phyloP scores from a whole-genome alignment of 2,888 invertebrate genomes.

The Orthosia gracilis region DNA sequence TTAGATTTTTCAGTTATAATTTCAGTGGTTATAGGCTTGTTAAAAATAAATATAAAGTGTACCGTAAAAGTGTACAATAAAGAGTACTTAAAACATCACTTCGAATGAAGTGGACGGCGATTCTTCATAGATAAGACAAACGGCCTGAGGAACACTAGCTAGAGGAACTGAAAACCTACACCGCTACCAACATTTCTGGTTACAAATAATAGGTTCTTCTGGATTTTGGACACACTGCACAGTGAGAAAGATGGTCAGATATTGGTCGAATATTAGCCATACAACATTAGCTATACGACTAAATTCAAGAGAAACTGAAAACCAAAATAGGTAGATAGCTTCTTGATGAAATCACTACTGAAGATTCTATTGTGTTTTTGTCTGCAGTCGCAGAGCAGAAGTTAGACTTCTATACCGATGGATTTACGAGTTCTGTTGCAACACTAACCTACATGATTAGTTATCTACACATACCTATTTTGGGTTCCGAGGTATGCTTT shows the following conservation, averaged over 20 bases:
- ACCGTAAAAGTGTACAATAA: too few species aligned
- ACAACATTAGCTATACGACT: background rate
- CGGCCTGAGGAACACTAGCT: background rate
- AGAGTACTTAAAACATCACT: background rate
- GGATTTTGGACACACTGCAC: background rate
- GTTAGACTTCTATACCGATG: background rate
- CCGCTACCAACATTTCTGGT: background rate
- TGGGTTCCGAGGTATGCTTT: background rate
- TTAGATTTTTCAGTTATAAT: background rate
- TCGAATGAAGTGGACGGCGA: background rate
- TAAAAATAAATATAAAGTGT: background rate
- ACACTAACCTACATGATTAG: background rate
- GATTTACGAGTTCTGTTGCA: background rate
- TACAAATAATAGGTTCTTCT: background rate
- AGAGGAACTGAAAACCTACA: conserved; percentile 9
- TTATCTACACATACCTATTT: background rate
- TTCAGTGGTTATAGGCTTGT: background rate
- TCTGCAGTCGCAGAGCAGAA: background rate
- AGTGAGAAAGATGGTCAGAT: background rate
- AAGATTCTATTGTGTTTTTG: conserved; percentile 2
- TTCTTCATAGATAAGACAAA: conserved; percentile 1
- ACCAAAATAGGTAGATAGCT: background rate
- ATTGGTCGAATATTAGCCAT: background rate
- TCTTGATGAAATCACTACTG: too few species aligned
- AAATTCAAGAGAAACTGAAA: conserved; percentile 5